Evolutionary conservation across 1,140 invertebrate genomes (phyloP), one percentile per base, ranked within the genome.

Genomic region (Drosophila grimshawi): DNA sequence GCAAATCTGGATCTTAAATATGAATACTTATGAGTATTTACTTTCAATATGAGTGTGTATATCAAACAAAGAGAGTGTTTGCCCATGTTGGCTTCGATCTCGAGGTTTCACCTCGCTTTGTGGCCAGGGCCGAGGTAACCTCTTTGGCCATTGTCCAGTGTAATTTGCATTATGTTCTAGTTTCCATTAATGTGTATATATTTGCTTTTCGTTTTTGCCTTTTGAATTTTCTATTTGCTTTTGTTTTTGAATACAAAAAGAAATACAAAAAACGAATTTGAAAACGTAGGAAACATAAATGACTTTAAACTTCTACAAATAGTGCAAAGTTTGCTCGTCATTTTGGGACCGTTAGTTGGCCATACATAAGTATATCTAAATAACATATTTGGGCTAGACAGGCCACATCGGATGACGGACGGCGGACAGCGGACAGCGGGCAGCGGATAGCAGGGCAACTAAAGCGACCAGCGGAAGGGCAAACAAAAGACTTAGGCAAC

Each of bases 401-500:
- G 43, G 37, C 52, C 57, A 69, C 19, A 37, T 19, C 55, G 37
- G 41, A 45, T 32, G 57, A 7, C 37, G 7, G 7, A 39, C 4
- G 45, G 35, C 19, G 5, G n/a, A 10, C 30, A 11, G 41, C 43
- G 6, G 8, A 6, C 32, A 5, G 32, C n/a, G 19, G 29, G 35
- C 48, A n/a, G 51, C 66, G 46, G 55, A 61, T 39, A 49, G 41
- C 48, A 46, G 19, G 37, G 60, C 52, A 8, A 3, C 7, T 46
- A 61, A 69, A 69, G 61, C 48, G 51, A 41, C 27, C 60, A 76
- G 65, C 66, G 78, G 78, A 69, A 80, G 72, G 75, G 55, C 51
- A 69, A 80, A 88, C 85, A 88, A 83, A 88, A 80, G 77, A 88
- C 76, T 78, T 67, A 67, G 55, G 60, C 83, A 82, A 82, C 79